Evolutionary conservation across 1,140 invertebrate species (phyloP), one percentile per base, ranked within the genome.

Genomic region (Papilio machaon): DNA sequence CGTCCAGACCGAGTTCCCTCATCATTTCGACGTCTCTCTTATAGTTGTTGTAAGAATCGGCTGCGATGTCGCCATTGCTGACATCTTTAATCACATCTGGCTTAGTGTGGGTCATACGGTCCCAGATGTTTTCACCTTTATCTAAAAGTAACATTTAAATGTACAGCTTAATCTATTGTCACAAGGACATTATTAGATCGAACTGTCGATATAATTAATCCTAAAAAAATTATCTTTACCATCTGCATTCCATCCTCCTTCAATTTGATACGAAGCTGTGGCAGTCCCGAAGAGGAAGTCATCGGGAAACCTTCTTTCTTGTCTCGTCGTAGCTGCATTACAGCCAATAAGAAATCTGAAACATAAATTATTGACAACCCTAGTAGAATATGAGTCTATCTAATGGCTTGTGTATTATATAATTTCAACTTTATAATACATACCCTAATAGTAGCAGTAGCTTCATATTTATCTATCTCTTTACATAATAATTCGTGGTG

Each of bases 41-140:
- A 80, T 87, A 89, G 43, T 87, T 86, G 43, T 91, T 83, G 81
- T 91, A 92, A 5, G 88, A 85, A 78, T 92, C 86, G 13, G 84
- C 84, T 0, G 87, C 84, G 2, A 91, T 81, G 43, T 92, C 91
- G 1, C 88, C 91, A 30, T 87, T 90, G 10, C 73, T 82, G 0
- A 79, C 43, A 17, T 91, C 88, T 60, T 79, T 82, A 52, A 88
- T 83, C 13, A 83, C 54, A 13, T 81, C 70, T 0, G 91, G 90
- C 1, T 89, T 79, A 0, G 81, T 84, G 79, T 92, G 91, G 13
- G 86, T 84, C 60, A 86, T 83, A 17, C 81, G 80, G 49, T 96
- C 95, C 95, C 95, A 96, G 82, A 95, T 95, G 84, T 91, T 95
- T 89, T 95, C 91, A 11, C 91, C 91, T 89, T 95, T 95, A 67